Percentiles rank a stretch among this genome's conserved stretches.
Evolutionary conservation across 92 coral and sea anemone species (phyloP).

Genomic region (Zoanthus sociatus): DNA sequence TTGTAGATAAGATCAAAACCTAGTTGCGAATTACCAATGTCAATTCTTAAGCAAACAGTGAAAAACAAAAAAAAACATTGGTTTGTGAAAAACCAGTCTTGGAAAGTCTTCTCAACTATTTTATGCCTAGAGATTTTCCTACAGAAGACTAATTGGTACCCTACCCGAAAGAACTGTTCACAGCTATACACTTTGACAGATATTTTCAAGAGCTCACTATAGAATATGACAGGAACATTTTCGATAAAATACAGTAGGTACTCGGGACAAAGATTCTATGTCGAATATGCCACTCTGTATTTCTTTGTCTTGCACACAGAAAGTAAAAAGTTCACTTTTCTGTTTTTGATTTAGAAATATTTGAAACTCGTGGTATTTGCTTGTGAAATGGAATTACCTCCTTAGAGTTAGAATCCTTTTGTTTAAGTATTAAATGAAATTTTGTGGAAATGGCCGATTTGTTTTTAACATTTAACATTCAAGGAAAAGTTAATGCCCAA

Average conservation of each 20-base stretch:
- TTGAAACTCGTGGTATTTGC: background rate
- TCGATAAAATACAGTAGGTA: background rate
- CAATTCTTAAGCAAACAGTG: background rate
- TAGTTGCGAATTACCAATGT: background rate
- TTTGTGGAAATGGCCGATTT: background rate
- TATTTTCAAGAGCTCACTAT: conserved; percentile 20
- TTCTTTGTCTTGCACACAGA: background rate
- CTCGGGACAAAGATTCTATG: background rate
- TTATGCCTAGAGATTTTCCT: background rate
- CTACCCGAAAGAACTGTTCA: conserved; percentile 25
- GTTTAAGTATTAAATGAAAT: background rate
- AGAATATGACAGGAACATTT: background rate
- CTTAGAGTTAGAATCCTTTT: background rate
- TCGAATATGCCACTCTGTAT: background rate
- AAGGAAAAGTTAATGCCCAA: background rate
- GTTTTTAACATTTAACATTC: background rate
- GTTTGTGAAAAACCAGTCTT: background rate
- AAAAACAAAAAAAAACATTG: background rate
- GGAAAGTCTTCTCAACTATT: background rate
- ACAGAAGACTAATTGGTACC: background rate
- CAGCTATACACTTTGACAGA: conserved; percentile 32
- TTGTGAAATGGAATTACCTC: background rate
- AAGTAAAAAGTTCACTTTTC: background rate
- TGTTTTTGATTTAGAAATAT: background rate
- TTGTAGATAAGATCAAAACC: background rate